Base-by-base conservation (phyloP, 2,797 vertebrate species). In the Silurus aristotelis region DNA sequence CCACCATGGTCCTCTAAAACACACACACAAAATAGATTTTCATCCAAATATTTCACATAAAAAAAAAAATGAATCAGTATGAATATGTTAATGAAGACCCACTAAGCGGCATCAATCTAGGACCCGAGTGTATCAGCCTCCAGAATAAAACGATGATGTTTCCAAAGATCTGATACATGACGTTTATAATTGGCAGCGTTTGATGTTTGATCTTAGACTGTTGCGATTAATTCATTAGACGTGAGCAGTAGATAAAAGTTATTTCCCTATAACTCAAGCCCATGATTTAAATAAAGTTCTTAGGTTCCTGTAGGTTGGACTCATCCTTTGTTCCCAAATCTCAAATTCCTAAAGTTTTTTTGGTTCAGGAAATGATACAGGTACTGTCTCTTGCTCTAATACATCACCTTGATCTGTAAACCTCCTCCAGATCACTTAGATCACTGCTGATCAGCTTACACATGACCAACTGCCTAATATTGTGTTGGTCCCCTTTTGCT, bases 1-100 rank as follows among this genome's bases (percentile, higher is more conserved):
- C 85, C 55, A 38, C 86, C 92, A 93, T 91, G 83, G 85, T 89
- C 82, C 55, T 13, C 79, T 84, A 15, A 48, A 13, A 75, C 17
- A 84, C 20, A 79, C 25, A 72, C 52, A 85, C 58, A 84, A 17
- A 85, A 52, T 52, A 52, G 48, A 52, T 52, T 38, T 38, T 38
- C 38, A 38, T 38, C 38, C 38, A 38, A 38, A 38, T 38, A 38
- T 38, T 52, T 9, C 48, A 10, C 48, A 70, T 75, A 19, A 31
- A 17, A 17, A 31, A 17, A 17, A 13, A 31, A 43, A 46, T 67
- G 68, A 60, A 60, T 60, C 4, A 15, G 13, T 9, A 60, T 60
- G 58, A 31, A 68, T 25, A 27, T 8, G 38, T 9, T 63, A 14
- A 25, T 46, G 27, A 46, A 63, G 17, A 31, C 6, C n/a, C 25